A percentile compares a stretch with the other conserved stretches of the same genome.
Conservation (phyloP, 2,797 vertebrate species). For the Adelosebastes latens region DNA sequence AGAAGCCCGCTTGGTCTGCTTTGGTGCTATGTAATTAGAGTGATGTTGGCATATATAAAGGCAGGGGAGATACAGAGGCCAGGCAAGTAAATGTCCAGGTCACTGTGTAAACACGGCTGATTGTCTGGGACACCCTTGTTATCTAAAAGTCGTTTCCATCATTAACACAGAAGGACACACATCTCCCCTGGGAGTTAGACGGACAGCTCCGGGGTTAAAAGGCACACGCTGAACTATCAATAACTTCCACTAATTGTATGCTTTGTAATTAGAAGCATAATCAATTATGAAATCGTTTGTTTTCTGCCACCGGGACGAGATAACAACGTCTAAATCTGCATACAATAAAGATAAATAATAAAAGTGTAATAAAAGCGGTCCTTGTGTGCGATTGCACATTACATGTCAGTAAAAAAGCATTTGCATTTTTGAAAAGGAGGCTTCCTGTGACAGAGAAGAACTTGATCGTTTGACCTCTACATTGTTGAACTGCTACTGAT, state of each 20-base stretch:
- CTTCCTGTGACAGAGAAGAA: slow-evolving; percentile 66
- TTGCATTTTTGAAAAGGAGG: slow-evolving; percentile 44
- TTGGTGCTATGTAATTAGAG: slow-evolving; percentile 36
- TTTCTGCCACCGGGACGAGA: slow-evolving; percentile 48
- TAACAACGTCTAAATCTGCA: slow-evolving; percentile 35
- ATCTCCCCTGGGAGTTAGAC: slow-evolving; percentile 82
- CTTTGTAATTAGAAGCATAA: slow-evolving; percentile 86
- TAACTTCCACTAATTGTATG: slow-evolving; percentile 86
- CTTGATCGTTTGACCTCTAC: slow-evolving; percentile 83
- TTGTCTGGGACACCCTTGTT: slow-evolving; percentile 79
- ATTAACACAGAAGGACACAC: slow-evolving; percentile 84
- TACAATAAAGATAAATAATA: slow-evolving; percentile 17
- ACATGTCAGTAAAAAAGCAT: slow-evolving; percentile 19
- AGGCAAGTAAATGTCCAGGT: slow-evolving; percentile 74
- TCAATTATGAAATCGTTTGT: slow-evolving; percentile 83
- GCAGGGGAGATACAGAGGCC: slow-evolving; percentile 40
- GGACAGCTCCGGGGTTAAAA: slow-evolving; percentile 83
- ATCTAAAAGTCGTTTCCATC: slow-evolving; percentile 83
- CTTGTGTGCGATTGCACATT: slow-evolving; percentile 11
- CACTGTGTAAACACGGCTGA: slow-evolving; percentile 73
- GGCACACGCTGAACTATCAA: slow-evolving; percentile 85
- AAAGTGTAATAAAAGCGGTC: neutral
- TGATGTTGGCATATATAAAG: slow-evolving; percentile 36
- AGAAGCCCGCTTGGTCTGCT: neutral
- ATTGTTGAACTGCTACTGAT: slow-evolving; percentile 89